Base-by-base conservation (phyloP, 2,113 vertebrate genomes). In the Antechinus flavipes region DNA sequence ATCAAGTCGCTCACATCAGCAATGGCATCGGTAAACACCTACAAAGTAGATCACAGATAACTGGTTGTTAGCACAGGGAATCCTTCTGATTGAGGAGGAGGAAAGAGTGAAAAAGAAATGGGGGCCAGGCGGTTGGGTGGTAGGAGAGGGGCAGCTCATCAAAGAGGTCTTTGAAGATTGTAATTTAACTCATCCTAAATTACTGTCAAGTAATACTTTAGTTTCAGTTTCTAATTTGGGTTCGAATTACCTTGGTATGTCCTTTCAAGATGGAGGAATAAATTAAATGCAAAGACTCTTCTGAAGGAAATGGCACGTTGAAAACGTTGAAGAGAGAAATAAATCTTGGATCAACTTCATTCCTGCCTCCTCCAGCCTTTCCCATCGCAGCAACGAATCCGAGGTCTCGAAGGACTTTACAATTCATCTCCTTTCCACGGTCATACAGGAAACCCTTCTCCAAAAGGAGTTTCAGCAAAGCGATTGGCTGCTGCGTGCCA, bases 401-500 rank as follows among this genome's bases (percentile, higher is more conserved):
- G 3, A 99, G 98, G 98, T 99, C 99, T 4, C 99, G 99, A 23
- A 99, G 98, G 92, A 97, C 97, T 96, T 99, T 99, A 95, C 99
- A 99, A 98, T 98, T 99, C 58, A 99, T 99, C 96, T 99, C 99
- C 93, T 99, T 99, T 0, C 99, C 99, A 3, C 99, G 98, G 97
- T 99, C 99, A 0, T 99, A 99, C 91, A 99, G 97, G 95, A 98
- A 99, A 35, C 99, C 99, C 92, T 99, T 98, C 76, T 99, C 99
- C 84, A 99, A 94, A 19, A 99, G 98, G 95, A 99, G 98, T 97
- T 99, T 99, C 95, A 99, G 98, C 42, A 99, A 96, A 2, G 99
- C 99, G 0, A 99, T 99, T 16, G 99, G 99, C 92, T 99, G 99
- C 96, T 99, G 99, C 0, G 99, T 99, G 56, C 99, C 99, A 11